Percentiles rank a stretch among this genome's conserved stretches.
These are phyloP conservation scores for Harpagifer antarcticus DNA, from an alignment of 2,797 vertebrate species.

Conservation along the genomic window DNA sequence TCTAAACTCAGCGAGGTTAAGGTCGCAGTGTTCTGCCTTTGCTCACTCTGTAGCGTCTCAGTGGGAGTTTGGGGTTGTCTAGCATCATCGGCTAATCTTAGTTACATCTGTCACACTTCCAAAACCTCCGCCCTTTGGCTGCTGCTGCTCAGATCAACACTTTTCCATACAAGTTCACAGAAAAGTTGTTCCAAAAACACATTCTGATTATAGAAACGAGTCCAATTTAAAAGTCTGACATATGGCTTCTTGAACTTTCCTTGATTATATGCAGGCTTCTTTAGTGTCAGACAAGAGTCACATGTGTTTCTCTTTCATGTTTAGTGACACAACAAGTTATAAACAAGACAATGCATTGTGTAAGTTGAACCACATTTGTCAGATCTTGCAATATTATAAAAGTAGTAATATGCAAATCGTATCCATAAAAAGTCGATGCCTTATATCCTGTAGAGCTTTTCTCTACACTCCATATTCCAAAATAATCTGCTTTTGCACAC, in stretches of 20 bases:
- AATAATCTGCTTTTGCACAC: background rate
- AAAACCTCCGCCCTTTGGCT: conserved; percentile 26
- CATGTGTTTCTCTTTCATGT: background rate
- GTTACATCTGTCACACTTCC: conserved; percentile 56
- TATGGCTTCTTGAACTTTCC: background rate
- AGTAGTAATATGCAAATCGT: background rate
- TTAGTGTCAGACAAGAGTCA: background rate
- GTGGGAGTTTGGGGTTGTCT: conserved; percentile 71
- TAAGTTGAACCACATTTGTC: background rate
- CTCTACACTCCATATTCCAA: background rate
- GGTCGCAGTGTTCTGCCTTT: conserved; percentile 41
- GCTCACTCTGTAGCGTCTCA: conserved; percentile 52
- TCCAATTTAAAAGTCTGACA: background rate
- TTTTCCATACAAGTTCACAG: conserved; percentile 10
- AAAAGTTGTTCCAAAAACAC: background rate
- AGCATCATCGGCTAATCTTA: conserved; percentile 61
- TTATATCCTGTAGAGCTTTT: background rate
- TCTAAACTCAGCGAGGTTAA: conserved; percentile 45
- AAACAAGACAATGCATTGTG: background rate
- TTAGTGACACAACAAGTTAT: background rate
- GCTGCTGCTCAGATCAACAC: conserved; percentile 28
- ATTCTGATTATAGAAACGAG: background rate
- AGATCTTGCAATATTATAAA: background rate
- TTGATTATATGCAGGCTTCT: background rate
- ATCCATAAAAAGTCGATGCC: background rate